A percentile compares a stretch with the other conserved stretches of the same genome.
Conservation (phyloP, 2,113 vertebrate genomes). For the Haliaeetus leucogaster region DNA sequence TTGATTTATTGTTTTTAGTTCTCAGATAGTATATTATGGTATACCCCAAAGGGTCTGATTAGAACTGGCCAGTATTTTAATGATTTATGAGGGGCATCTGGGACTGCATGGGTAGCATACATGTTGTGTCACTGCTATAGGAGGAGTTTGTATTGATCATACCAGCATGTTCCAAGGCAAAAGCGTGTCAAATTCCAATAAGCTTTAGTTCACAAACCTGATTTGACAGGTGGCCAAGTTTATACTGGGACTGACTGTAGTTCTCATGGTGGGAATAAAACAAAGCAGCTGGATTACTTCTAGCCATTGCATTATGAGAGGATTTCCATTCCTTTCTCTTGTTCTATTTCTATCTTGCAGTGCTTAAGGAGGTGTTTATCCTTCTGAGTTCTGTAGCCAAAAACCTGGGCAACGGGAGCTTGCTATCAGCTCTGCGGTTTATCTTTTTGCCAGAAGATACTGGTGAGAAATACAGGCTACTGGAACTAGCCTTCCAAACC, state of each 20-base stretch:
- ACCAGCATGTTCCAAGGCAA: constrained; percentile 9
- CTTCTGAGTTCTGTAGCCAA: constrained; percentile 8
- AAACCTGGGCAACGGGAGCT: constrained; percentile 8
- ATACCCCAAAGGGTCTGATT: constrained; percentile 36
- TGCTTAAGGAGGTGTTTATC: constrained; percentile 42
- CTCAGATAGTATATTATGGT: constrained; percentile 11
- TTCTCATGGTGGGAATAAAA: constrained; percentile 39
- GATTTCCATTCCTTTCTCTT: constrained; percentile 43
- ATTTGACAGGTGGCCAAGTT: constrained; percentile 59
- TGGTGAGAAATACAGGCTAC: not conserved
- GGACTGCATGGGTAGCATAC: not conserved
- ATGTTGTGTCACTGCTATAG: not conserved
- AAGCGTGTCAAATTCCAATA: constrained; percentile 35
- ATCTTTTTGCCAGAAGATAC: constrained; percentile 8
- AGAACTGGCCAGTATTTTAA: constrained; percentile 10
- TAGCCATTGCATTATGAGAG: not conserved
- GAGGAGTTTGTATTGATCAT: constrained; percentile 21
- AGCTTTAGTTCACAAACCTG: constrained; percentile 33
- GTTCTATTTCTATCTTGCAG: constrained; percentile 8
- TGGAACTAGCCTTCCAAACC: not conserved
- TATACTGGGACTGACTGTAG: not conserved
- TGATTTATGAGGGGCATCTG: constrained; percentile 65
- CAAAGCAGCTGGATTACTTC: constrained; percentile 49
- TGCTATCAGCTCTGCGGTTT: not conserved
- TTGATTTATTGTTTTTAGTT: constrained; percentile 47